Conservation (phyloP, 2,797 vertebrate species). For the Vespertilio murinus region DNA sequence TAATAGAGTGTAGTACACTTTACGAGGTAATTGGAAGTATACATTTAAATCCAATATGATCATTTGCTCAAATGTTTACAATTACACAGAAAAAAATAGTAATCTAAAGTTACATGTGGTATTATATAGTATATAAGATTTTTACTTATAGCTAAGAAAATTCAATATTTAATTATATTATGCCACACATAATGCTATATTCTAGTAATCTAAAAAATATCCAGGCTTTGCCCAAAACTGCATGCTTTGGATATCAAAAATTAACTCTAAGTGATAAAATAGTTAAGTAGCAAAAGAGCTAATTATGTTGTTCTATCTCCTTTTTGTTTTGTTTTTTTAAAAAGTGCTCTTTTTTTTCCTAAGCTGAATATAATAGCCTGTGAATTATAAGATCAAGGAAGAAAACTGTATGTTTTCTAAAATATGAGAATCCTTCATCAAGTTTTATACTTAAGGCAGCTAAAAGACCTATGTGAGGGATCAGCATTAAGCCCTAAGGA, state of each 20-base stretch:
- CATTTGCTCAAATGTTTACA: constrained; percentile 43
- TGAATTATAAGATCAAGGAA: constrained; percentile 91
- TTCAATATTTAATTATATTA: constrained; percentile 42
- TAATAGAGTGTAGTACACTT: not conserved
- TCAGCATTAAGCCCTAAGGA: constrained; percentile 94
- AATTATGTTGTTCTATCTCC: constrained; percentile 81
- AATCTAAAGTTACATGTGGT: constrained; percentile 1
- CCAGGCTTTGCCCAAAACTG: not conserved
- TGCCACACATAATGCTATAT: not conserved
- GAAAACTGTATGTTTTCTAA: constrained; percentile 86
- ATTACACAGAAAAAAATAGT: not conserved
- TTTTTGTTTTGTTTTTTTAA: constrained; percentile 81
- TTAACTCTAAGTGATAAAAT: constrained; percentile 73
- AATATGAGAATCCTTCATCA: constrained; percentile 90
- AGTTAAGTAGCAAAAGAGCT: constrained; percentile 80
- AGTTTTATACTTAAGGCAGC: constrained; percentile 92
- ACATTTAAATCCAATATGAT: constrained; percentile 29
- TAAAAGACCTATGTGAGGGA: constrained; percentile 93
- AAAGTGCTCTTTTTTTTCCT: constrained; percentile 84
- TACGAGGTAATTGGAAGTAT: not conserved
- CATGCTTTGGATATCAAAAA: constrained; percentile 54
- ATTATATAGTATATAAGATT: not conserved
- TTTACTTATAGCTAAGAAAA: constrained; percentile 24
- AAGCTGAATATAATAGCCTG: constrained; percentile 86
- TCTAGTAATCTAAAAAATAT: constrained; percentile 49